A percentile compares a stretch with the other conserved stretches of the same genome.
Evolutionary conservation across 2,113 vertebrate species (phyloP).

Genomic region (Chiloscyllium plagiosum): DNA sequence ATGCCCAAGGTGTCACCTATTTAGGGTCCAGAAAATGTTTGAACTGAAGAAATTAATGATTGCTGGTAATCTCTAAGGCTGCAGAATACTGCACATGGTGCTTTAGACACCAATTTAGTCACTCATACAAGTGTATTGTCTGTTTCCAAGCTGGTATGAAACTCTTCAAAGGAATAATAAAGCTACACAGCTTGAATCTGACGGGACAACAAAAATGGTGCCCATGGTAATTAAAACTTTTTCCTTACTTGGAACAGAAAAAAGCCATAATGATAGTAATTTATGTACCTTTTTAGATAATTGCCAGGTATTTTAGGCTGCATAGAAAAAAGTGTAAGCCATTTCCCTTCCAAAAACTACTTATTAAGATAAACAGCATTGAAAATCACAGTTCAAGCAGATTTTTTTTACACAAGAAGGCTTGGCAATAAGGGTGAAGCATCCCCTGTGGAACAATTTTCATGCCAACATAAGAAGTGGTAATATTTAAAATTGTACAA

Average conservation of each 20-base stretch:
- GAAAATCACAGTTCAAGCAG: not conserved
- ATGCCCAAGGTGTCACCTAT: not conserved
- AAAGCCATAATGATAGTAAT: slow-evolving; percentile 34
- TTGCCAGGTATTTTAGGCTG: slow-evolving; percentile 29
- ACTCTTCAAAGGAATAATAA: slow-evolving; percentile 25
- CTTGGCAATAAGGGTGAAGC: not conserved
- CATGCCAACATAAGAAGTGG: not conserved
- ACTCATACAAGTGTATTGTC: not conserved
- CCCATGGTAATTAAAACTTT: slow-evolving; percentile 12
- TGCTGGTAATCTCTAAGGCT: not conserved
- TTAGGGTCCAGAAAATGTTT: not conserved
- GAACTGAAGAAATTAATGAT: not conserved
- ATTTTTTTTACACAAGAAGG: not conserved
- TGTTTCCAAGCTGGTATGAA: slow-evolving; percentile 8
- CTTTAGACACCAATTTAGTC: not conserved
- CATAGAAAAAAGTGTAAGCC: slow-evolving; percentile 9
- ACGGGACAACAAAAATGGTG: slow-evolving; percentile 30
- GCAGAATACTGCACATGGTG: not conserved
- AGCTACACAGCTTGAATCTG: slow-evolving; percentile 3
- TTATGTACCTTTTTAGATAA: slow-evolving; percentile 34
- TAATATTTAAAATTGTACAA: not conserved
- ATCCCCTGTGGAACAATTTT: not conserved
- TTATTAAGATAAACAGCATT: slow-evolving; percentile 27
- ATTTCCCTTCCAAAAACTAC: slow-evolving; percentile 3
- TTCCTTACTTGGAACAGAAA: slow-evolving; percentile 13